phyloP scores from a whole-genome alignment of 2,888 invertebrate species.

The Ariolimax columbianus region DNA sequence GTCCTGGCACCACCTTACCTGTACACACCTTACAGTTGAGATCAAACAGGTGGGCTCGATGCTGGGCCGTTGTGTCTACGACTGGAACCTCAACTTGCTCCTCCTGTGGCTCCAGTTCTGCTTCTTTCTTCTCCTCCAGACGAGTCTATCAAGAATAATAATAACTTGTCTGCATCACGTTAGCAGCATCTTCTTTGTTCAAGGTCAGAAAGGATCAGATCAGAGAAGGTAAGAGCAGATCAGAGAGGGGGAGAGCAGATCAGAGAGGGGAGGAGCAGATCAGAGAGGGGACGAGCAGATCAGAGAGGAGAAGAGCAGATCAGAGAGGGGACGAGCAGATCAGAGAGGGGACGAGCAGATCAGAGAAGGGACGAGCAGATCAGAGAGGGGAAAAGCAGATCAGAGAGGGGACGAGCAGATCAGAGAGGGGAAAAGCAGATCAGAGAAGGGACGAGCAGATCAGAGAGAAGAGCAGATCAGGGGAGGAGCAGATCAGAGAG shows the following conservation, averaged over 20 bases:
- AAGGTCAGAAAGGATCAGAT: neutral
- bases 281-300: neutral
- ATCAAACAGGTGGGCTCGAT: constrained; percentile 80
- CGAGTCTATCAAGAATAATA: constrained; percentile 36
- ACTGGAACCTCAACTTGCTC: constrained; percentile 57
- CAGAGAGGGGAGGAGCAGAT: neutral
- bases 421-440: too few relatives aligned
- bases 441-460: too few relatives aligned
- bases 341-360: neutral
- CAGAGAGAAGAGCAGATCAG: too few relatives aligned
- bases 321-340: neutral
- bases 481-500: neutral
- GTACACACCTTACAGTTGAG: constrained; percentile 81
- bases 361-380: neutral
- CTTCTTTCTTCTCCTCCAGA: constrained; percentile 49
- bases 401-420: neutral
- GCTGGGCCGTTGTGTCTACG: constrained; percentile 79
- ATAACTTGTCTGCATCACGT: too few relatives aligned
- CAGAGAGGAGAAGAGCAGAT: too few relatives aligned
- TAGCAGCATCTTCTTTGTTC: too few relatives aligned
- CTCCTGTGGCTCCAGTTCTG: constrained; percentile 39
- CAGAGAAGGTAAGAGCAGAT: neutral
- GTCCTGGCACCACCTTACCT: constrained; percentile 75
- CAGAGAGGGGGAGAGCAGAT: too few relatives aligned
- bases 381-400: neutral